Base-by-base conservation (phyloP, 2,888 invertebrate species). In the Pseudanteris insignis region DNA sequence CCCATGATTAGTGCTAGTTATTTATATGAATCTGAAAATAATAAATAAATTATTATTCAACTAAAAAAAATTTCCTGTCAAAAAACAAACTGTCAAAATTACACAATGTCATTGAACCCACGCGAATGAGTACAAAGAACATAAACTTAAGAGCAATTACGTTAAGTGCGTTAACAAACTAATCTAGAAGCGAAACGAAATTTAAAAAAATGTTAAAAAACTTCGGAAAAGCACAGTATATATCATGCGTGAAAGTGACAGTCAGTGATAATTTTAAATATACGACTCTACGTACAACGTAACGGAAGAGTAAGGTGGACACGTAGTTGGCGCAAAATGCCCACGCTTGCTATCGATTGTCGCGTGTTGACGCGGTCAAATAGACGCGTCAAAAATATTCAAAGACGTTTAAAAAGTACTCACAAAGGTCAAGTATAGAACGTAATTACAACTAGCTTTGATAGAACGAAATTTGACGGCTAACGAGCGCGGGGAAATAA, bases 1-100 rank as follows among this genome's bases (percentile, higher is more conserved):
- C 98, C 97, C 98, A 98, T 98, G 84, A 83, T 89, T 84, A 82
- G 81, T 83, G 81, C 81, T 85, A 64, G 64, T 78, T 78, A 76
- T 18, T 4, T 69, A 63, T 70, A 67, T 66, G 70, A 79, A 82
- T 83, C 86, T 86, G 83, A 71, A 84, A 83, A 43, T 14, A 36
- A 57, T 29, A 34, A 30, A 0, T 28, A 28, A 13, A 32, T 7
- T 10, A 51, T 25, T 41, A 33, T 7, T 6, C 3, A 6, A 18
- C 6, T 18, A 6, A 6, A 18, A 38, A 9, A 26, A 26, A 2
- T 5, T 18, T 18, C 4, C 18, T 18, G 21, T 1, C 10, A n/a
- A 8, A 3, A 6, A 4, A 1, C 13, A n/a, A 33, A 24, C 47
- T 37, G 47, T 47, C 47, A 48, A 47, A 29, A 12, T 9, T 1